These are phyloP conservation scores for Chauna torquata DNA, from an alignment of 2,113 vertebrate genomes.

Conservation along the genomic window DNA sequence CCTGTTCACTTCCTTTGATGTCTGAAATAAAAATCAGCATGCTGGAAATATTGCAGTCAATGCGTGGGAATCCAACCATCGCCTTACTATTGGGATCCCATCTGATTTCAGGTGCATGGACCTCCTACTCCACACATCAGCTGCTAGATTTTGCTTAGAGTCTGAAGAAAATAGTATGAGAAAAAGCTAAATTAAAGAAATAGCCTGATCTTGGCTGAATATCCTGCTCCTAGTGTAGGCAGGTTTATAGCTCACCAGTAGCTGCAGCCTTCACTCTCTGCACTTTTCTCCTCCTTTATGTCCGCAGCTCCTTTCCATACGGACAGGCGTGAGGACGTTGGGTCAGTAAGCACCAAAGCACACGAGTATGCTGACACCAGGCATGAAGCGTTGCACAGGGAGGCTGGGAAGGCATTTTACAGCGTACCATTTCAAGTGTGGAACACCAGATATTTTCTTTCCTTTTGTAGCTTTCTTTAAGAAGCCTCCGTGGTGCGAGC, in stretches of 20 bases:
- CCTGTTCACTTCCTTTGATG: slow-evolving; percentile 38
- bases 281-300: background rate
- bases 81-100: background rate
- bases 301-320: background rate
- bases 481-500: background rate
- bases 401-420: background rate
- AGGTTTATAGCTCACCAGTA: slow-evolving; percentile 9
- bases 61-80: background rate
- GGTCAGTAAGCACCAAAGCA: background rate
- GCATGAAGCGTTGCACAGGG: background rate
- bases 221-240: background rate
- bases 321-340: background rate
- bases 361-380: background rate
- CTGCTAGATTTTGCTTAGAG: background rate
- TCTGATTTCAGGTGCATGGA: slow-evolving; percentile 7
- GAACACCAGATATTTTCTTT: slow-evolving; percentile 5
- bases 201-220: background rate
- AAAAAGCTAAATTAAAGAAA: background rate
- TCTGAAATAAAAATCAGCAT: slow-evolving; percentile 36
- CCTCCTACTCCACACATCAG: background rate
- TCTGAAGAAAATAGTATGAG: background rate
- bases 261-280: background rate
- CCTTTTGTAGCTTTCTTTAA: background rate
- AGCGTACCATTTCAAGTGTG: background rate
- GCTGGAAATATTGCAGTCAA: slow-evolving; percentile 9